Base-by-base conservation (phyloP, 2,113 vertebrate species). In the Suricata suricatta region DNA sequence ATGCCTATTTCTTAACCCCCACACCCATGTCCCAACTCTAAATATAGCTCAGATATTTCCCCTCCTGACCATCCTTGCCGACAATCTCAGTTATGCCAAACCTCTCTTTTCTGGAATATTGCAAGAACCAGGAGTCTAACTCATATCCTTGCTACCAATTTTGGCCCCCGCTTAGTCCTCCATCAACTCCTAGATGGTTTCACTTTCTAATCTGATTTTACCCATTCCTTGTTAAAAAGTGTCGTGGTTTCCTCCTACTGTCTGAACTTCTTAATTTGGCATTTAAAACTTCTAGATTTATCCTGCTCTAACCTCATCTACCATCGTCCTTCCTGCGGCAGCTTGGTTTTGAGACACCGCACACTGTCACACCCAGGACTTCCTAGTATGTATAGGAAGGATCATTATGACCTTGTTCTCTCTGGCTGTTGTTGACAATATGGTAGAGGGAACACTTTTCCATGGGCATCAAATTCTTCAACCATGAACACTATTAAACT, bases 401-500 rank as follows among this genome's bases (percentile, higher is more conserved):
- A 8, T 2, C 11, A 11, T 15, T 29, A 3, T 3, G 13, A 2
- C 50, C 17, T 17, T 60, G 27, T 64, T 17, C 7, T n/a, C 21
- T 89, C 86, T 7, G 17, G 5, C 38, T 21, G 14, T 33, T 86
- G 17, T 19, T 93, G n/a, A 71, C 35, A 76, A 9, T 0, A 9
- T 0, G 5, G 7, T 14, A 71, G 2, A 17, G 16, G 69, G 21
- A 69, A 3, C 23, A 35, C 10, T 50, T 74, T 57, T 87, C 52
- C 76, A 16, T 87, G 21, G 93, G 44, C 14, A 87, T 66, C 11
- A 72, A 71, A 44, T 85, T 97, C 38, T 95, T 95, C 50, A 93
- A 41, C 68, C 71, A 21, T 74, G 29, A 60, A n/a, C 4, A 29
- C 33, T 47, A 29, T 27, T 92, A 38, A 63, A 88, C 15, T 80